These are phyloP conservation scores for Chlorodrepanis virens DNA, from an alignment of 2,113 vertebrate genomes.

Conservation along the genomic window DNA sequence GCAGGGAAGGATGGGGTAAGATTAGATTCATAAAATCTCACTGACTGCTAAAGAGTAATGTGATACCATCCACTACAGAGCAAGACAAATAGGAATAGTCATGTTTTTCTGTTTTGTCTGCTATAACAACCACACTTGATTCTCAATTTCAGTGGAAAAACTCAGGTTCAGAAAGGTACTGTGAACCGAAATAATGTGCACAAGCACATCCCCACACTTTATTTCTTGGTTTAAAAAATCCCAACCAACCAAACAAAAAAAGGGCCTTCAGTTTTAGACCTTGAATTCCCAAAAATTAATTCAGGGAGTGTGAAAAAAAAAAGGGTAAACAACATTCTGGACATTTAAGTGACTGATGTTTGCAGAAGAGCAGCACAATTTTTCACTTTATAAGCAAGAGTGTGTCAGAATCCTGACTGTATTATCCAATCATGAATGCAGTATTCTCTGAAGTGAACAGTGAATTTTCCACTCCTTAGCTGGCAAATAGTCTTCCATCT, in stretches of 20 bases:
- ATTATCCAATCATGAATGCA: background rate
- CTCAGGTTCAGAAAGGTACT: background rate
- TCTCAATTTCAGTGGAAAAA: background rate
- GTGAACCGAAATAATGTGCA: background rate
- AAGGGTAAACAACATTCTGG: background rate
- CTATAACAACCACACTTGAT: background rate
- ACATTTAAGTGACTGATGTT: background rate
- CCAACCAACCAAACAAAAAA: background rate
- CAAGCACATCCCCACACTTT: background rate
- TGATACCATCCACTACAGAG: background rate
- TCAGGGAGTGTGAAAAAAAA: background rate
- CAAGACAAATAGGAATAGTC: background rate
- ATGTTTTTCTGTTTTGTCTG: background rate
- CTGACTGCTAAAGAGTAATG: background rate
- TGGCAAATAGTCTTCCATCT: background rate
- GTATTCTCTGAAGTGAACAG: background rate
- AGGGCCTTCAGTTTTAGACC: rapidly evolving
- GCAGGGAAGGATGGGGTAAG: background rate
- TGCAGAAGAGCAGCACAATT: background rate
- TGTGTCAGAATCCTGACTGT: background rate
- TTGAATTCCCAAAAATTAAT: background rate
- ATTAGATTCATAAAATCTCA: background rate
- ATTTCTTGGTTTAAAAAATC: background rate
- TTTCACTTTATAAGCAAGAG: background rate
- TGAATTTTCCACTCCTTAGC: background rate